phyloP scores from a whole-genome alignment of 2,113 vertebrate genomes.

The Eulemur rufifrons region DNA sequence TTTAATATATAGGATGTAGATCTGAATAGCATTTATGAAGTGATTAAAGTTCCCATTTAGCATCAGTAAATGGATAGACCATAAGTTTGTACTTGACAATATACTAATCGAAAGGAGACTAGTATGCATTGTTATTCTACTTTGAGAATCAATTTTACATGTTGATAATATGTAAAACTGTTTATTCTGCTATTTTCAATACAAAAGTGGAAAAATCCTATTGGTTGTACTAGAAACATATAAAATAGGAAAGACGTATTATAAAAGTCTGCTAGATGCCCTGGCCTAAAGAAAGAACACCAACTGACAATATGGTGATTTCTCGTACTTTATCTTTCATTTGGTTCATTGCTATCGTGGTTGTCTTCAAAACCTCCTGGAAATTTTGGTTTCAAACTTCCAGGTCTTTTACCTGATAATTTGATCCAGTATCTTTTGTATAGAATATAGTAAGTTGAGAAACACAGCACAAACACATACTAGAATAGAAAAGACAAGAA shows the following conservation, averaged over 20 bases:
- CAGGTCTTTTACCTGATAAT: not conserved
- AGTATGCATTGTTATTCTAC: not conserved
- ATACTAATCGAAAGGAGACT: not conserved
- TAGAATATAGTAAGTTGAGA: not conserved
- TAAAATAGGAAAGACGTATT: not conserved
- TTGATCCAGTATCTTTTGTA: not conserved
- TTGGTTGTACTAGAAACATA: accelerated
- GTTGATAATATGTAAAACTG: not conserved
- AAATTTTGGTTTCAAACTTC: not conserved
- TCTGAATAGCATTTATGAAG: not conserved
- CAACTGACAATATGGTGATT: no score
- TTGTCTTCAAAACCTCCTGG: not conserved
- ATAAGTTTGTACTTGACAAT: not conserved
- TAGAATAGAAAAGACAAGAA: not conserved
- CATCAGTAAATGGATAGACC: not conserved
- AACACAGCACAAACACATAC: not conserved
- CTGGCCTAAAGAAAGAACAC: not conserved
- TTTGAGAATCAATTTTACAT: not conserved
- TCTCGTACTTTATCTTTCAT: accelerated
- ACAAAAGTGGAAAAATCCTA: not conserved
- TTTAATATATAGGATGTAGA: no score
- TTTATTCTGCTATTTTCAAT: not conserved
- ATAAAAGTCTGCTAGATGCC: not conserved
- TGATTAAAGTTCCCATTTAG: not conserved
- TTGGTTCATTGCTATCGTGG: not conserved